Base-by-base conservation (phyloP, 2,113 vertebrate genomes). In the Saccopteryx leptura region DNA sequence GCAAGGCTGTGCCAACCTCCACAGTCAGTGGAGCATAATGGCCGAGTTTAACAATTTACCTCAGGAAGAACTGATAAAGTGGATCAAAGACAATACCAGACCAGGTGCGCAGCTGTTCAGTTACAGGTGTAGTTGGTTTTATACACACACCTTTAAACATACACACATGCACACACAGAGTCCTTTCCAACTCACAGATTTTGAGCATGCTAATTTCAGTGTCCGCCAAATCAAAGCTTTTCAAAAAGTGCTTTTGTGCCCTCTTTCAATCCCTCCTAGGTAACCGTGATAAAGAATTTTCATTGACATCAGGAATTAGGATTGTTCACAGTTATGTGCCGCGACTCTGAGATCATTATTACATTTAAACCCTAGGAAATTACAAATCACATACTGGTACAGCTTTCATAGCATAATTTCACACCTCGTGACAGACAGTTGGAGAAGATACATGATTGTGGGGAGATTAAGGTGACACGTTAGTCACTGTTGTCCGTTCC, bases 1-100 rank as follows among this genome's bases (percentile, higher is more conserved):
- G 26, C 99, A 99, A 95, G 99, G 99, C 10, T 98, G 98, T 79
- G 90, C 98, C 96, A 99, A 99, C 97, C 99, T 99, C 96, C 99
- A 98, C 96, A 98, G 98, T 76, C 99, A 99, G 89, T 99, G 99
- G 99, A 99, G 96, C 56, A 99, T 99, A 95, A 99, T 99, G 52
- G 99, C 99, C 96, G 99, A 99, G 97, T 99, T 99, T 97, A 99
- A 99, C 97, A 99, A 99, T 98, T 94, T 99, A 85, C 99, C 99
- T 3, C 99, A 99, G 98, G 99, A 99, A 94, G 99, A 99, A 88
- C 98, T 99, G 91, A 97, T 99, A 92, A 98, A 99, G 76, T 99
- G 99, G 99, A 99, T 99, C 97, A 99, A 98, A 97, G 98, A 98
- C 82, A 99, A 98, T 96, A 99, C 99, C 8, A 98, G 94, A 12